These are phyloP conservation scores for Orientallactaga sibirica DNA, from an alignment of 2,797 vertebrate species.

Conservation along the genomic window DNA sequence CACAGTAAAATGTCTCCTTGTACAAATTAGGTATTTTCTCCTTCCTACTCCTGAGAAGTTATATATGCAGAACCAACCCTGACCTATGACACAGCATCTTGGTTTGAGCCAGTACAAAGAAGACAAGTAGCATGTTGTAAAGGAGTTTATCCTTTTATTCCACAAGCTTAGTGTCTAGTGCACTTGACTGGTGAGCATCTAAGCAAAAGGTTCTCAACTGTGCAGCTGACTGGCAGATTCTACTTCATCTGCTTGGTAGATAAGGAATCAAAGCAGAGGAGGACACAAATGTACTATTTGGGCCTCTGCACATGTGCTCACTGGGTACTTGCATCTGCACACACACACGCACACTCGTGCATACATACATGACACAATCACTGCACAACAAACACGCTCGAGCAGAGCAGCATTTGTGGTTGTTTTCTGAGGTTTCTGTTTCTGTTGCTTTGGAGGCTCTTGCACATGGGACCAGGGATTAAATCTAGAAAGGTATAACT, in stretches of 20 bases:
- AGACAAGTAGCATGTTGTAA: conserved; percentile 60
- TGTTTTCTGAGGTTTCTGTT: neutral
- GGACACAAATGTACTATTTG: no score
- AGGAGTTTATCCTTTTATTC: conserved; percentile 45
- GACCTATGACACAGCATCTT: conserved; percentile 58
- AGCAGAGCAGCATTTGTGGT: neutral
- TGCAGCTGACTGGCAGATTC: conserved; percentile 29
- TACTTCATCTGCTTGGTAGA: neutral
- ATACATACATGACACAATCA: no score
- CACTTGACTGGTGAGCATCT: conserved; percentile 11
- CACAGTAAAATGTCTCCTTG: conserved; percentile 75
- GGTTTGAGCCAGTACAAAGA: conserved; percentile 60
- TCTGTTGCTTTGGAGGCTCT: neutral
- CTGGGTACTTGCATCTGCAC: no score
- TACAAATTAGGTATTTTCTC: conserved; percentile 74
- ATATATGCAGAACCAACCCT: conserved; percentile 72
- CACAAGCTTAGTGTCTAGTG: neutral
- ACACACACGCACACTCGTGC: no score
- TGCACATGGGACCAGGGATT: neutral
- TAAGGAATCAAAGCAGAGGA: no score
- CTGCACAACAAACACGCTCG: no score
- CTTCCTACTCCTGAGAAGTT: conserved; percentile 73
- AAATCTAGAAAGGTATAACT: conserved; percentile 19
- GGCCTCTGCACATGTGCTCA: no score
- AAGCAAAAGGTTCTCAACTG: neutral